These are phyloP conservation scores for Mactromeris polynyma DNA, from an alignment of 2,888 invertebrate genomes.

Conservation along the genomic window DNA sequence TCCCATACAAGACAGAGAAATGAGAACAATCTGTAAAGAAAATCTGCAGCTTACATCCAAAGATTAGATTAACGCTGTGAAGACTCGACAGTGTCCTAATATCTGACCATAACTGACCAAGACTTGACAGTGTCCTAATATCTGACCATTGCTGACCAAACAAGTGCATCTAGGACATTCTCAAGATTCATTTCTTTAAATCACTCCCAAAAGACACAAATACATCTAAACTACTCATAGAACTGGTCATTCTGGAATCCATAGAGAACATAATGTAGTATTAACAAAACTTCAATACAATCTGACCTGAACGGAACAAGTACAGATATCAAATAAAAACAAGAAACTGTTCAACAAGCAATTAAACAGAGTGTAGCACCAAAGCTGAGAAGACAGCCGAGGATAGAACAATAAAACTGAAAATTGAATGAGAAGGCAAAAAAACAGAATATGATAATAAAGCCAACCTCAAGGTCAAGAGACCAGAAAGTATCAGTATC, in stretches of 20 bases:
- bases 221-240: not conserved
- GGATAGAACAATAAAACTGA: too few relatives aligned
- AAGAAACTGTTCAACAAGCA: too few relatives aligned
- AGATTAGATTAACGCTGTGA: slow-evolving; percentile 51
- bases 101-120: slow-evolving; percentile 6
- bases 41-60: slow-evolving; percentile 35
- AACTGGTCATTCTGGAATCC: not conserved
- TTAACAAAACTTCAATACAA: too few relatives aligned
- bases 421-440: too few relatives aligned
- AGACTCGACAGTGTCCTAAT: slow-evolving; percentile 18
- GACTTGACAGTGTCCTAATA: slow-evolving; percentile 18
- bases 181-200: not conserved
- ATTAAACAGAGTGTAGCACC: too few relatives aligned
- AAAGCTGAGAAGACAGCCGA: too few relatives aligned
- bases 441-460: too few relatives aligned
- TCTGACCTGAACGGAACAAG: too few relatives aligned
- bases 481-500: too few relatives aligned
- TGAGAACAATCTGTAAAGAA: slow-evolving; percentile 22
- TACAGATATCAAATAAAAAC: too few relatives aligned
- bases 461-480: too few relatives aligned
- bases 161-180: not conserved
- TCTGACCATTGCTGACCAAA: slow-evolving; percentile 4
- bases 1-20: slow-evolving; percentile 25
- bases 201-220: not conserved
- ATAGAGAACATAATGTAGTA: not conserved